Base-by-base conservation (phyloP, 2,797 vertebrate genomes). In the Liasis olivaceus region DNA sequence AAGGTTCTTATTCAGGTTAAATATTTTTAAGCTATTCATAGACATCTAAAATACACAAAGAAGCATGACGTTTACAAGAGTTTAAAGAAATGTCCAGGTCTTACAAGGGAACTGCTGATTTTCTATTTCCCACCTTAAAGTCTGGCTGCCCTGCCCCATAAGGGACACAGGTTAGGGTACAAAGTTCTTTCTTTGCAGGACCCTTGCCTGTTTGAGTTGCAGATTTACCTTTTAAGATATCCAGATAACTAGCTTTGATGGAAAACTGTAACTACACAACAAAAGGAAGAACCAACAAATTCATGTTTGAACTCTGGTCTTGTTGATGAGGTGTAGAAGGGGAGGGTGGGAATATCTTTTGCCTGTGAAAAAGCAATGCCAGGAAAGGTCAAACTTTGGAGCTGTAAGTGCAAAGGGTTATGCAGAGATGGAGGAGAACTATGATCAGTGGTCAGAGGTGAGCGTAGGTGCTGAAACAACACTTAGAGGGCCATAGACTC, bases 241-340 rank as follows among this genome's bases (percentile, higher is more conserved):
- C n/a, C 84, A 85, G 54, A 87, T 88, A 58, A 87, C 56, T 42
- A 86, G 51, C 59, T 88, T 90, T 90, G 54, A 58, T 42, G 62
- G 58, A 91, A 91, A 84, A 6, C 51, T 84, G 31, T n/a, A 54
- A 56, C 64, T 69, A 15, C 22, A 54, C 13, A 42, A 24, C 28
- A 89, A 58, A 91, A 87, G 63, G 58, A 14, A 58, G 91, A 90
- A 91, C 51, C 89, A 51, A 92, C 28, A 31, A 51, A 24, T 89
- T 31, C 24, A 51, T 72, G 91, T 51, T 87, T 84, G 64, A 92
- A 58, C 12, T 9, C 36, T 91, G 42, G 8, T 31, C 20, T 88
- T 58, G 26, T 28, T 20, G 1, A 26, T 20, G 31, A 58, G 2
- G 4, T 28, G n/a, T 66, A 36, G 42, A 85, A 64, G 7, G 90